Percentiles rank a stretch among this genome's conserved stretches.
Conservation (phyloP, 2,888 invertebrate species). For the Tridacna crocea region DNA sequence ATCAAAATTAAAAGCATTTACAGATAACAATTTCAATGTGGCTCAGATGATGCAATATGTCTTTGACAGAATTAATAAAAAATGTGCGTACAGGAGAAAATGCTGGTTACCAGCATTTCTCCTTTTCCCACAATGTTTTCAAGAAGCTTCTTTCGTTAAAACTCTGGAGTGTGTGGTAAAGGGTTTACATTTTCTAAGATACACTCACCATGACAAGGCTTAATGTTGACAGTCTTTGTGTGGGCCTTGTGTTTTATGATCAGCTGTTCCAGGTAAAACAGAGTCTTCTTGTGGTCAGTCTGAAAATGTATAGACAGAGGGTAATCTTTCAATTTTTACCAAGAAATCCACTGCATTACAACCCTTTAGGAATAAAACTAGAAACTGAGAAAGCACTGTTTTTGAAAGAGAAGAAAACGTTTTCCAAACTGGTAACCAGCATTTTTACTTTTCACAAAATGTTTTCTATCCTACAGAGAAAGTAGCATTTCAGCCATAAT, state of each 20-base stretch:
- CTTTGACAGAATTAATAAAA: too few species aligned
- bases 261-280: conserved; percentile 98
- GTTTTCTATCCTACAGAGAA: too few species aligned
- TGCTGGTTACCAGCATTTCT: background rate
- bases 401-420: too few species aligned
- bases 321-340: background rate
- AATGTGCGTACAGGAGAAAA: background rate
- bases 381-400: too few species aligned
- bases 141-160: too few species aligned
- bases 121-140: background rate
- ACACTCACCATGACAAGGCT: conserved; percentile 87
- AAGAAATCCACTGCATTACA: background rate
- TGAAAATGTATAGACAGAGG: conserved; percentile 80
- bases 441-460: too few species aligned
- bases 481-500: too few species aligned
- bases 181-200: background rate
- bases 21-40: too few species aligned
- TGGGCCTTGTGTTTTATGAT: conserved; percentile 98
- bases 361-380: background rate
- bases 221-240: conserved; percentile 82
- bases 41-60: too few species aligned
- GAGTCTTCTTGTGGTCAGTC: conserved; percentile 97
- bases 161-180: too few species aligned
- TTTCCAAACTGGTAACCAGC: too few species aligned
- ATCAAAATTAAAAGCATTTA: too few species aligned